These are phyloP conservation scores for Drosophila kambysellisi DNA, from an alignment of 2,888 invertebrate species.

Conservation along the genomic window DNA sequence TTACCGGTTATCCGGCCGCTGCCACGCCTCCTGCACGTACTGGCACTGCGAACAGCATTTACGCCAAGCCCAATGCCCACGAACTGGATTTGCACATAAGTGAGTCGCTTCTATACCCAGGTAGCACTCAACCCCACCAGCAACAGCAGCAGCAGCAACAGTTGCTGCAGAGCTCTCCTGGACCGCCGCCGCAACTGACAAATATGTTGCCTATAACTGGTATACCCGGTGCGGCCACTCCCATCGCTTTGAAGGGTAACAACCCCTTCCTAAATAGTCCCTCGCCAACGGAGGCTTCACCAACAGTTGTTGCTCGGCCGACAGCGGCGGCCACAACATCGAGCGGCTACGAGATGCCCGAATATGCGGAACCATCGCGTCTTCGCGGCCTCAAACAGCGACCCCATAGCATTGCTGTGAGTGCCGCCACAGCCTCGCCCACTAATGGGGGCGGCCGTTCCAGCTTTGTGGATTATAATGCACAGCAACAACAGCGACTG, in stretches of 20 bases:
- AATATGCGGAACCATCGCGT: conserved; percentile 83
- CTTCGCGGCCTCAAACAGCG: conserved; percentile 84
- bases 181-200: conserved; percentile 75
- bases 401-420: conserved; percentile 88
- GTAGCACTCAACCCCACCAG: conserved; percentile 60
- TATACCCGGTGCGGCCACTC: conserved; percentile 70
- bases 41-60: conserved; percentile 48
- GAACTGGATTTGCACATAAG: conserved; percentile 81
- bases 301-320: conserved; percentile 24
- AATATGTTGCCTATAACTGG: conserved; percentile 71
- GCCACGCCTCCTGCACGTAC: conserved; percentile 56
- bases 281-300: conserved; percentile 75
- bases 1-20: conserved; percentile 80
- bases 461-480: conserved; percentile 79
- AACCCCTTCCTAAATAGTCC: conserved; percentile 83
- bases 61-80: conserved; percentile 65
- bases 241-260: conserved; percentile 84
- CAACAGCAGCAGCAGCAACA: conserved; percentile 49
- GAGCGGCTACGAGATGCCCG: conserved; percentile 77
- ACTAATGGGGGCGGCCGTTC: conserved; percentile 46
- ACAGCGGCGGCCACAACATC: conserved; percentile 23
- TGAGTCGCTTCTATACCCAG: conserved; percentile 70
- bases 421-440: conserved; percentile 37
- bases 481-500: conserved; percentile 81
- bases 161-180: conserved; percentile 72